phyloP scores from a whole-genome alignment of 2,888 invertebrate genomes.

The Patella caerulea region DNA sequence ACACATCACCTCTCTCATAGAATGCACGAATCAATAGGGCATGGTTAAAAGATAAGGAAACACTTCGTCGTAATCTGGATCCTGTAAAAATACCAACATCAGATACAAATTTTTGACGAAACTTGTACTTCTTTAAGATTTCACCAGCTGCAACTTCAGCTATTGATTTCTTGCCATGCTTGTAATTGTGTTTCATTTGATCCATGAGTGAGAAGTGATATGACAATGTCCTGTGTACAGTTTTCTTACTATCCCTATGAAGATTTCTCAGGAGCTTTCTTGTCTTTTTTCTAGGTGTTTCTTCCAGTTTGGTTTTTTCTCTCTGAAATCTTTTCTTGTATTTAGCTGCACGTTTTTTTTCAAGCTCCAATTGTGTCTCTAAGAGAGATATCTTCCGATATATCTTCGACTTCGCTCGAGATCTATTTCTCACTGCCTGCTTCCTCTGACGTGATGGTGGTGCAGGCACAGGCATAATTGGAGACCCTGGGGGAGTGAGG shows the following conservation, averaged over 20 bases:
- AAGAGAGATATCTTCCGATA: too few species aligned
- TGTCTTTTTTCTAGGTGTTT: constrained; percentile 4
- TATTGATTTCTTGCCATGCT: not conserved
- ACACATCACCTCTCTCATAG: constrained; percentile 33
- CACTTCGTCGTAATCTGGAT: constrained; percentile 7
- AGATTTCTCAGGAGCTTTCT: constrained; percentile 5
- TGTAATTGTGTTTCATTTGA: constrained; percentile 13
- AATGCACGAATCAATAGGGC: constrained; percentile 22
- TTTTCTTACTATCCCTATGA: constrained; percentile 3
- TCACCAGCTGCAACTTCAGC: constrained; percentile 10
- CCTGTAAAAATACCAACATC: constrained; percentile 10
- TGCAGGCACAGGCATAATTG: too few species aligned
- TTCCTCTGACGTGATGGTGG: too few species aligned
- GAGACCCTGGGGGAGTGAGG: too few species aligned
- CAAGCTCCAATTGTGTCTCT: too few species aligned
- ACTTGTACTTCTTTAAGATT: constrained; percentile 9
- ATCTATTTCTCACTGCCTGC: too few species aligned
- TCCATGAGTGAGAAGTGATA: constrained; percentile 8
- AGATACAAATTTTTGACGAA: constrained; percentile 5
- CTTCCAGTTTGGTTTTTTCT: too few species aligned
- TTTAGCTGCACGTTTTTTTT: too few species aligned
- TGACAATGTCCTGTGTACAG: not conserved
- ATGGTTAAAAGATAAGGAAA: constrained; percentile 6
- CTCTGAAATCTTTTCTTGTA: too few species aligned
- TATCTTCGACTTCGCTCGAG: too few species aligned